These are phyloP conservation scores for Myotis daubentonii DNA, from an alignment of 2,797 vertebrate genomes.

Conservation along the genomic window DNA sequence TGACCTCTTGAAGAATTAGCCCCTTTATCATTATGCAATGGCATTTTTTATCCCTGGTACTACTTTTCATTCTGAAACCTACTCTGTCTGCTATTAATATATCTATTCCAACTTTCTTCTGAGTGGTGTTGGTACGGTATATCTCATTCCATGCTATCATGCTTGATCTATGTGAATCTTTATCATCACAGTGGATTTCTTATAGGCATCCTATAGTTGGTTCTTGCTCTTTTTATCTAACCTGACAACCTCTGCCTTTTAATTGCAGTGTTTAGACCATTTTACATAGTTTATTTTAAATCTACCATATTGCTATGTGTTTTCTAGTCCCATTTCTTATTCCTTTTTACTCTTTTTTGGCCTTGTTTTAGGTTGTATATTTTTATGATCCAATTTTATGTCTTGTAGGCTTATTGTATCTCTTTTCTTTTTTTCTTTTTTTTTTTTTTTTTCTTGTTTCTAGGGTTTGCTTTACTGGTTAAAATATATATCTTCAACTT, in stretches of 20 bases:
- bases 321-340: background rate
- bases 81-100: background rate
- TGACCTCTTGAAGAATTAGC: slow-evolving; percentile 10
- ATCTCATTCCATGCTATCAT: background rate
- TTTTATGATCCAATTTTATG: background rate
- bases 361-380: background rate
- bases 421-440: background rate
- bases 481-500: background rate
- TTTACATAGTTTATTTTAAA: background rate
- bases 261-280: background rate
- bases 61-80: background rate
- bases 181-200: slow-evolving; percentile 6
- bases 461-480: background rate
- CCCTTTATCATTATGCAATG: background rate
- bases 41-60: background rate
- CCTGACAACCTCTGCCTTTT: background rate
- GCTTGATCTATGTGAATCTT: background rate
- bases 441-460: background rate
- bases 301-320: background rate
- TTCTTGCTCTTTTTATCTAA: background rate
- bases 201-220: background rate
- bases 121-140: background rate
- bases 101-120: background rate
- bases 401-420: background rate
- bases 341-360: background rate